Base-by-base conservation (phyloP, 2,113 vertebrate genomes). In the Athene noctua region DNA sequence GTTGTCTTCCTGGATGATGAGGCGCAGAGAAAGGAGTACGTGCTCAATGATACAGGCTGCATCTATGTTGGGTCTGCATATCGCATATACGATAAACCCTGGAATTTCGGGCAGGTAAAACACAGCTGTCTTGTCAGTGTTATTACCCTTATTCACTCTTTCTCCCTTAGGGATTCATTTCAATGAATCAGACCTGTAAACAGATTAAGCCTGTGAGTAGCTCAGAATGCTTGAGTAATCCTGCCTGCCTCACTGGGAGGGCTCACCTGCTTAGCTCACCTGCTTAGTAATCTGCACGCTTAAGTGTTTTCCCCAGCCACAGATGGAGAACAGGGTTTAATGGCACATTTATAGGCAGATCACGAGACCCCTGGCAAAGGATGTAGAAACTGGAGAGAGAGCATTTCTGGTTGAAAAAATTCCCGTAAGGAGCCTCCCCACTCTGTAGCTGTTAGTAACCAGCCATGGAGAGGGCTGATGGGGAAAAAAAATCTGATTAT, bases 31-130 rank as follows among this genome's bases (percentile, higher is more conserved):
- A 38, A 70, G 2, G 98, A 98, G 55, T 98, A 98, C 0, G 68
- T 98, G 30, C 97, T 98, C 55, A 97, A 92, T 0, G 97, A 98
- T 54, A 97, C 96, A 0, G 98, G 98, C n/a, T 97, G 34, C 86
- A 83, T 98, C 68, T 98, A 98, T 26, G 88, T 97, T 46, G 98
- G 98, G 19, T 95, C 96, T 13, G 7, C 73, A 1, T 42, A 66
- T 91, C 94, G 21, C 52, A 97, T 98, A n/a, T 63, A 52, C 1
- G 19, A 5, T 19, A 98, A 87, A 63, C 97, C 98, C 54, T 98
- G 98, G 98, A 98, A 97, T 95, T 98, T 95, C 0, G 98, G 98
- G 51, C 98, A 98, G 98, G 98, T 98, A 96, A 95, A 61, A 11
- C 51, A 7, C 15, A 30, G 34, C 30, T 70, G 20, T 47, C 51